Conservation (phyloP, 2,113 vertebrate genomes). For the Alligator mississippiensis region DNA sequence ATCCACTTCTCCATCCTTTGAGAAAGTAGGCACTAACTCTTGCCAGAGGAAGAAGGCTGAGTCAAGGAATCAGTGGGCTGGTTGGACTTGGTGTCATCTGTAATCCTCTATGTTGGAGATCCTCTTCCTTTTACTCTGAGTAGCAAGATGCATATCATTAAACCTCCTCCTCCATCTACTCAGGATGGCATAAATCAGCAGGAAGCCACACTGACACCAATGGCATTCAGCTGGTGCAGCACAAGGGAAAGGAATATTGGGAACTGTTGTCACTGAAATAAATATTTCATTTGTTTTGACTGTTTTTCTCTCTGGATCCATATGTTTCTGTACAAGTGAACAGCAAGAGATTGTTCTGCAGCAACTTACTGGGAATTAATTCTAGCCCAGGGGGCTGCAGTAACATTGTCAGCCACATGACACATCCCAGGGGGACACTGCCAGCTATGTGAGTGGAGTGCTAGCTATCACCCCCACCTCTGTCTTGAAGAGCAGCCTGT, state of each 20-base stretch:
- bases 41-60: neutral
- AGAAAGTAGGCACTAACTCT: neutral
- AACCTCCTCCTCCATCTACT: neutral
- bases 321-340: neutral
- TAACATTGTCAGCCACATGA: neutral
- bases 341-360: neutral
- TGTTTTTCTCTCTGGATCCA: neutral
- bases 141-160: neutral
- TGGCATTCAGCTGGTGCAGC: neutral
- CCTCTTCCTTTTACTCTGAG: neutral
- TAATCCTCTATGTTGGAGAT: neutral
- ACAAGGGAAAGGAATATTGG: neutral
- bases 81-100: neutral
- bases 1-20: neutral
- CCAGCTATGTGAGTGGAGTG: neutral
- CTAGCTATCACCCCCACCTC: too few relatives aligned
- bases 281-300: neutral
- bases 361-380: neutral
- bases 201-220: neutral
- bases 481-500: too few relatives aligned
- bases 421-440: neutral
- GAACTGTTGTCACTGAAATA: neutral
- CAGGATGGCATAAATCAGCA: neutral
- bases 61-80: neutral
- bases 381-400: neutral